Percentiles rank a stretch among this genome's conserved stretches.
These are phyloP conservation scores for Antigone vipio DNA, from an alignment of 2,113 vertebrate species.

Conservation along the genomic window DNA sequence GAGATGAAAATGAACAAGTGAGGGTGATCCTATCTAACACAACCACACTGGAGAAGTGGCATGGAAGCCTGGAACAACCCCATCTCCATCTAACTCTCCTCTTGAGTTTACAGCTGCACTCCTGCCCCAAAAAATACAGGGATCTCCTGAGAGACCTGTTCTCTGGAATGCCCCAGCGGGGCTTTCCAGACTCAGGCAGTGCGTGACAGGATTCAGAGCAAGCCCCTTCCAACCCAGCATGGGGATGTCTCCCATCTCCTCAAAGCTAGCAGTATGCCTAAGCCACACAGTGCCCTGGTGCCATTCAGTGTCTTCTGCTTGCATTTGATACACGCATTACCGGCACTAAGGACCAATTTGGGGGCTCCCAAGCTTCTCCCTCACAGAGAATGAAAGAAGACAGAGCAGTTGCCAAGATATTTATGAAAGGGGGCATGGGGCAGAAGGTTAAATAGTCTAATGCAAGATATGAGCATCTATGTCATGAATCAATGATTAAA, in stretches of 20 bases:
- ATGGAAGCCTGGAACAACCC: background rate
- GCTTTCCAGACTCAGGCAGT: background rate
- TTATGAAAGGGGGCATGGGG: background rate
- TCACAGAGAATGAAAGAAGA: background rate
- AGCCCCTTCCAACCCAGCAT: background rate
- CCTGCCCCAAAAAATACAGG: background rate
- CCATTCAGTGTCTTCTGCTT: background rate
- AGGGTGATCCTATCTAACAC: background rate
- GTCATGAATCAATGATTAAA: constrained; percentile 68
- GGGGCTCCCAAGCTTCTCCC: background rate
- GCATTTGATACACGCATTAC: background rate
- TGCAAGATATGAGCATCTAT: constrained; percentile 27
- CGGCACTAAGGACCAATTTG: background rate
- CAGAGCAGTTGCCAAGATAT: constrained; percentile 38
- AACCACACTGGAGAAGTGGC: background rate
- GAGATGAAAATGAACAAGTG: background rate
- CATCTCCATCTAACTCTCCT: background rate
- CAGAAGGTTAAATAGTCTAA: constrained; percentile 67
- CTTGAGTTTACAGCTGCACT: background rate
- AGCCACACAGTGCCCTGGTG: background rate
- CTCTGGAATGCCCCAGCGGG: background rate
- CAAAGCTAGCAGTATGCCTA: background rate
- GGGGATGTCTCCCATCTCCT: background rate
- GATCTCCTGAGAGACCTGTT: background rate
- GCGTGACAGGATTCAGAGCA: background rate